These are phyloP conservation scores for Pituophis catenifer DNA, from an alignment of 2,113 vertebrate genomes.

Conservation along the genomic window DNA sequence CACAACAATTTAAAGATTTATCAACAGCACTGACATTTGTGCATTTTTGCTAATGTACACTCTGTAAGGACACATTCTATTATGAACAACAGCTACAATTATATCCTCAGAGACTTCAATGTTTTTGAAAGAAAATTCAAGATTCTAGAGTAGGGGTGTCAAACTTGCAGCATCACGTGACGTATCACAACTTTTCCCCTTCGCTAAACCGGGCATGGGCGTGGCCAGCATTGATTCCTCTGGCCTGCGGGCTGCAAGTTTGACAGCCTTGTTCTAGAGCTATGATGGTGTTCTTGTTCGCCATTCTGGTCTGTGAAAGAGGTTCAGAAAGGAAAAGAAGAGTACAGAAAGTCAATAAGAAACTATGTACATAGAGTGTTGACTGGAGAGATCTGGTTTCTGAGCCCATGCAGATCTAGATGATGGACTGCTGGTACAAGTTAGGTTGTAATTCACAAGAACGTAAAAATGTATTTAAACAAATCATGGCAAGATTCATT, in stretches of 20 bases:
- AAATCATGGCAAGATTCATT: not conserved
- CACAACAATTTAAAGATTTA: not conserved
- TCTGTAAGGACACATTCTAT: not conserved
- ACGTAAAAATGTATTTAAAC: not conserved
- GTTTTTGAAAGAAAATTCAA: not conserved
- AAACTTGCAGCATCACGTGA: too few species aligned
- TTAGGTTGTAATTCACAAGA: not conserved
- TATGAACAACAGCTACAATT: not conserved
- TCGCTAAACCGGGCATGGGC: too few species aligned
- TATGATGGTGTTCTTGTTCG: not conserved
- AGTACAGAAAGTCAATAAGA: not conserved
- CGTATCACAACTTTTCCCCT: too few species aligned
- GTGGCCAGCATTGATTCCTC: too few species aligned
- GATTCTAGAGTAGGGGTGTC: not conserved
- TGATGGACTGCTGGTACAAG: not conserved
- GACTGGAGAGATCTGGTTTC: not conserved
- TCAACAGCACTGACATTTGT: not conserved
- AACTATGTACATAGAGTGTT: not conserved
- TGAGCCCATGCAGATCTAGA: not conserved
- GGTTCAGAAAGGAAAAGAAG: not conserved
- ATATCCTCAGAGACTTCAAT: not conserved
- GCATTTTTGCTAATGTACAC: not conserved
- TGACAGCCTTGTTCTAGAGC: not conserved
- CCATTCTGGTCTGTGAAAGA: not conserved
- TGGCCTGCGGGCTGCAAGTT: too few species aligned